Evolutionary conservation across 1,140 invertebrate genomes (phyloP), one percentile per base, ranked within the genome.

Genomic region (Parasteatoda tepidariorum): DNA sequence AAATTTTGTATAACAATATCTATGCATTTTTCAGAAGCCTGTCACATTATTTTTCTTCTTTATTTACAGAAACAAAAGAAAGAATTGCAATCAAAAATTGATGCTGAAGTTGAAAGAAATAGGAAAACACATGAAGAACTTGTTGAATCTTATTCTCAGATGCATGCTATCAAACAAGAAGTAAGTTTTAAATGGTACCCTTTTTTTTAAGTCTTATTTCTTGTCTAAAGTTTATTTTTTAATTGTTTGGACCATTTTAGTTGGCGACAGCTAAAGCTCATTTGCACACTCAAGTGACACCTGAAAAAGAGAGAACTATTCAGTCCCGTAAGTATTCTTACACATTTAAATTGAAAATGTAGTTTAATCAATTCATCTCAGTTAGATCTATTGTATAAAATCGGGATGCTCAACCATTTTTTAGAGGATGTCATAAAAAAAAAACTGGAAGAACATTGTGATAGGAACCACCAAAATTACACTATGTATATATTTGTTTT

Each of bases 111-210:
- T 24, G 86, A 87, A 33, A 86, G 85, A 74, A 86, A 87, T 62
- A 83, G 87, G n/a, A 82, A 86, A 57, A 84, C 85, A 26, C 87
- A 93, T 66, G 89, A 91, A 62, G 93, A 95, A 87, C 66, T 88
- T 18, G 78, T 85, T 22, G 83, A 86, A 24, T 83, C 87, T 7
- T 85, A 87, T 66, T 81, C 86, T 26, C 83, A 87, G 30, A 30
- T 89, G 9, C 83, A 88, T 83, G 84, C 76, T n/a, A 57, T 85
- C n/a, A 88, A 87, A 76, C 86, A 87, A 68, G 86, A 89, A 86
- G 88, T 89, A 79, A 66, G 84, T 4, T 24, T 33, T 66, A 28
- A 4, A 28, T 24, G 13, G 22, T 28, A 34, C 2, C 18, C 0
- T 30, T 26, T 62, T 28, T 62, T 24, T 62, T 28, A 62, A 7